Base-by-base conservation (phyloP, 2,888 invertebrate species). In the Odontomyia ornata region DNA sequence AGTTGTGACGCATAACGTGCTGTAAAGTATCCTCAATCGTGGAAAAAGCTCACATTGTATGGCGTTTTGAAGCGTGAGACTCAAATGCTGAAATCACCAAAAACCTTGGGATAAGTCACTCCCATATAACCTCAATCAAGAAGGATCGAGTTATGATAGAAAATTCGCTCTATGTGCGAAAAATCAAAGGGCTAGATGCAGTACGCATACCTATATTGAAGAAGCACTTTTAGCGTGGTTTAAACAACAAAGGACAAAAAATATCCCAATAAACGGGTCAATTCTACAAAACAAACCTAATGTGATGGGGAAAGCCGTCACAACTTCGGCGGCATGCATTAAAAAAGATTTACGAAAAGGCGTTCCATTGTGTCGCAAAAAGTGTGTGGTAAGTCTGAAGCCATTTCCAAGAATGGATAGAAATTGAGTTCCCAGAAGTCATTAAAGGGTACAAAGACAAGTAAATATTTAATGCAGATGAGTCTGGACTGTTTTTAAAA, bases 381-480 rank as follows among this genome's bases (percentile, higher is more conserved):
- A 11, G n/a, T 56, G 9, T 56, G 56, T 18, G 56, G 1, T 56
- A 0, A 56, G 56, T 18, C 18, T 7, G 1, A 56, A 18, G 9
- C 56, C 18, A 18, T 56, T 56, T 18, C 56, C 9, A 56, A 56
- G 18, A 0, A 18, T 56, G 56, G 1, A 13, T 56, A n/a, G n/a
- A 13, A 18, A 56, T 7, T n/a, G 18, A 15, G n/a, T 56, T 56
- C 56, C 56, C 15, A 56, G n/a, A 0, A 56, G n/a, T 56, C 9
- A 56, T 56, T 15, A 56, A 56, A n/a, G n/a, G n/a, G 15, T 56
- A 56, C 56, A 1, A 11, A 56, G 78, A 79, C 79, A 79, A 80
- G 0, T 80, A 81, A 52, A 82, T 83, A 21, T 83, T 79, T 77
- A 82, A 82, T 78, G 82, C 81, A 7, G 82, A 83, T 75, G 82